phyloP scores from a whole-genome alignment of 2,797 vertebrate genomes.

The Cheirogaleus major region DNA sequence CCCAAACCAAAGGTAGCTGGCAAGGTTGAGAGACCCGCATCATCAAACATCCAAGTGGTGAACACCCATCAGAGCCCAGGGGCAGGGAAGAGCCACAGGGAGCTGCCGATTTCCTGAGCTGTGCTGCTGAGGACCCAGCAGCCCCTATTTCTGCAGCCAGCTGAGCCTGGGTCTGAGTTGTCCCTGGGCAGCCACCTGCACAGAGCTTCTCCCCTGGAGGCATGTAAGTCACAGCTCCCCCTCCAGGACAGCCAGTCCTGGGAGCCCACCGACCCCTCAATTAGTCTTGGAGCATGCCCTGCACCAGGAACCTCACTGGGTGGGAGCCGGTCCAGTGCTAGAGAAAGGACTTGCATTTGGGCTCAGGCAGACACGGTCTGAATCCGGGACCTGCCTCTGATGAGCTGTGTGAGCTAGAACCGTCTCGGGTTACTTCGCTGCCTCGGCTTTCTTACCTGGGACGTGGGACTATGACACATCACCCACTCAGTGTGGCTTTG shows the following conservation, averaged over 20 bases:
- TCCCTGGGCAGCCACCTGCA: no score
- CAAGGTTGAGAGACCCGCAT: accelerated
- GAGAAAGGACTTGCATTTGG: background rate
- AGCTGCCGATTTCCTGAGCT: background rate
- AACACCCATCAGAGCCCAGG: background rate
- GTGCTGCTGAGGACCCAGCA: accelerated
- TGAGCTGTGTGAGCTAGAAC: background rate
- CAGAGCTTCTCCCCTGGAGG: background rate
- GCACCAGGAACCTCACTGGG: background rate
- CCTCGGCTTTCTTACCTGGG: background rate
- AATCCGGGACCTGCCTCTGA: background rate
- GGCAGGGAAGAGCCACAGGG: no score
- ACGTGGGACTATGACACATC: accelerated
- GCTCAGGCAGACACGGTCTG: background rate
- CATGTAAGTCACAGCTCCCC: background rate
- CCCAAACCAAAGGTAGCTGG: background rate
- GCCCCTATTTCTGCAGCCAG: accelerated
- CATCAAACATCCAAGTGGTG: accelerated
- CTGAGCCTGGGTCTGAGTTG: background rate
- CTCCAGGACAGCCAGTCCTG: background rate
- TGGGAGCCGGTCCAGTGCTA: background rate
- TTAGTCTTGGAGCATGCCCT: background rate
- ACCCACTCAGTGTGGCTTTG: background rate
- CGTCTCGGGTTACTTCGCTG: accelerated
- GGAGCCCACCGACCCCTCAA: background rate